Evolutionary conservation across 2,888 invertebrate genomes (phyloP).

Genomic region (Drosophila anceps): DNA sequence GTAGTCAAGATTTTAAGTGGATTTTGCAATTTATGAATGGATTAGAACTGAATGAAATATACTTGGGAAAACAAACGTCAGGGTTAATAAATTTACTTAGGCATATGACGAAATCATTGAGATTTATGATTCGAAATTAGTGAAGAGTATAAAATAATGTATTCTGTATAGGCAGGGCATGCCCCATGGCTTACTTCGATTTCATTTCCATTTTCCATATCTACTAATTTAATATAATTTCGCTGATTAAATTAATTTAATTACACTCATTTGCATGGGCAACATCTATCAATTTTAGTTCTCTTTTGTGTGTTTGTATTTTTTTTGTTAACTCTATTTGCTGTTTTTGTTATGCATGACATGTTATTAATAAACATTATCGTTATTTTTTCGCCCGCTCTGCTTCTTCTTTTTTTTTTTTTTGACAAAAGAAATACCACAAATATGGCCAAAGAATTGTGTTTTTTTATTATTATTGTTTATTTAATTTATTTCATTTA

Average conservation of each 20-base stretch:
- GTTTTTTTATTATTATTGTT: background rate
- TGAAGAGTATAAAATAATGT: background rate
- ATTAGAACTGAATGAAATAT: slow-evolving; percentile 2
- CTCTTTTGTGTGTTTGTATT: slow-evolving; percentile 6
- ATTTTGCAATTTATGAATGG: slow-evolving; percentile 34
- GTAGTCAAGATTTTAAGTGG: slow-evolving; percentile 5
- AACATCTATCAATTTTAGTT: slow-evolving; percentile 8
- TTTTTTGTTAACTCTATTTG: slow-evolving; percentile 14
- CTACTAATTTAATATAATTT: background rate
- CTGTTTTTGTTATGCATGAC: slow-evolving; percentile 27
- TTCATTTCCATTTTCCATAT: background rate
- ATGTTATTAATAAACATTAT: slow-evolving; percentile 50
- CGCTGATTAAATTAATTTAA: slow-evolving; percentile 12
- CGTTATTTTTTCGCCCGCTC: background rate
- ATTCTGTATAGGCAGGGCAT: background rate
- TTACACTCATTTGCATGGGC: slow-evolving; percentile 13
- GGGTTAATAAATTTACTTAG: background rate
- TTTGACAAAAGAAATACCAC: slow-evolving; percentile 47
- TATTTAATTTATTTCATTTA: slow-evolving; percentile 28
- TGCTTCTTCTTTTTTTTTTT: slow-evolving; percentile 6
- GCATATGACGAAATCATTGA: too few species aligned
- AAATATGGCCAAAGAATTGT: slow-evolving; percentile 33
- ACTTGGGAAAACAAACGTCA: background rate
- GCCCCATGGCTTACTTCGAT: background rate
- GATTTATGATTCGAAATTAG: too few species aligned